Base-by-base conservation (phyloP, 2,888 invertebrate genomes). In the Dexiosoma caninum region DNA sequence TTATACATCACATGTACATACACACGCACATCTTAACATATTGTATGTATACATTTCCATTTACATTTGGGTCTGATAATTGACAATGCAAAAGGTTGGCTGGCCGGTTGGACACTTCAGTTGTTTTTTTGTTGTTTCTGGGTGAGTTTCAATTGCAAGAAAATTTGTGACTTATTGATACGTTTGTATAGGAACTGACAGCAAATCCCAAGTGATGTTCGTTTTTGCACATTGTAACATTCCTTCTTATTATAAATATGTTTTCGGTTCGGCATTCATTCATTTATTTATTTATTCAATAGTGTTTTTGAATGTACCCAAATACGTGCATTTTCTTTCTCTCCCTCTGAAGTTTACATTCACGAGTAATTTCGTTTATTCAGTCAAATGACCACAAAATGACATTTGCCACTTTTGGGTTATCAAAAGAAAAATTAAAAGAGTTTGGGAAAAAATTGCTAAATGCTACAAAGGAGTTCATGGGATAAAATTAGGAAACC, bases 381-480 rank as follows among this genome's bases (percentile, higher is more conserved):
- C 87, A 88, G 86, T 86, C 86, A 86, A 87, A 85, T 87, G 86
- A 85, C 88, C 88, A 85, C 87, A 87, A 87, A 88, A 87, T 88
- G 88, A 86, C 88, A 88, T 88, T 87, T 88, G 86, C 86, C 87
- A 74, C 37, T 62, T 59, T 71, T 77, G 71, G 72, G 30, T 46
- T 71, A 40, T 8, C 44, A 71, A 44, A 37, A 55, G 37, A 6
- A 35, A 74, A 70, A 70, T 44, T 42, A 53, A 51, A 55, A 19
- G n/a, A 21, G 16, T 5, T 6, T 32, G 8, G 0, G 46, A 35
- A 10, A 59, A 44, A 42, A 4, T 10, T 30, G 7, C 3, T 23
- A 14, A 27, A 49, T n/a, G 2, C 35, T 55, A 35, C 46, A 62
- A 42, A 46, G 42, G 49, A 62, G 23, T 42, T 9, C 19, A 49